Base-by-base conservation (phyloP, 2,113 vertebrate species). In the Trochalopteron elliotii region DNA sequence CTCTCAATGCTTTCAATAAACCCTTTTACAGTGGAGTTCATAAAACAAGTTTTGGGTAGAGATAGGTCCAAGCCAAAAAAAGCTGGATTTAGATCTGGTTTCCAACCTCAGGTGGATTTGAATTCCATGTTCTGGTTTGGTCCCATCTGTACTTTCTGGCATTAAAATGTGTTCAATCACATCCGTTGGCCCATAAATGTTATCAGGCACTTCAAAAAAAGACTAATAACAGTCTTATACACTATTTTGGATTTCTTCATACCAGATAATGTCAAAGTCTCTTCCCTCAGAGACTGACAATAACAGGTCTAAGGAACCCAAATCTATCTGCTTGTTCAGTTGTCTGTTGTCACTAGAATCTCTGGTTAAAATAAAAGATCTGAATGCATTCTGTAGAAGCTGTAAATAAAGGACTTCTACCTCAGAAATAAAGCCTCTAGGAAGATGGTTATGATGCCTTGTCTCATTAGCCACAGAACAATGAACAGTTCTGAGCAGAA, bases 161-260 rank as follows among this genome's bases (percentile, higher is more conserved):
- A 95, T 93, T 97, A 93, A 95, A 97, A 96, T 93, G 87, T 96
- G 75, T 87, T 94, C 40, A 77, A 96, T 96, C 93, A 96, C 87
- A 87, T 91, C 94, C 77, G 49, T 96, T 67, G 96, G 97, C 97
- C 98, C 95, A 91, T 95, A 97, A 97, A 96, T 97, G 96, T 97
- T 97, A 98, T 97, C 97, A 98, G 98, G 98, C 98, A 98, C 98
- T 98, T 98, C 96, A 98, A 97, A 98, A 93, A 96, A 97, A 98
- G 96, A 97, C 96, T 87, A 97, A 95, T 61, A 96, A 97, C 94
- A 97, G 97, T 97, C 96, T 96, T 97, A 76, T 25, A 97, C 89
- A 64, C 85, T 56, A 84, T 78, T 93, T 94, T 81, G 52, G 90
- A 93, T 71, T 84, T 94, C 94, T 95, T 87, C 93, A 44, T 49